phyloP scores from a whole-genome alignment of 2,797 vertebrate species.

The Austrolebias charrua region DNA sequence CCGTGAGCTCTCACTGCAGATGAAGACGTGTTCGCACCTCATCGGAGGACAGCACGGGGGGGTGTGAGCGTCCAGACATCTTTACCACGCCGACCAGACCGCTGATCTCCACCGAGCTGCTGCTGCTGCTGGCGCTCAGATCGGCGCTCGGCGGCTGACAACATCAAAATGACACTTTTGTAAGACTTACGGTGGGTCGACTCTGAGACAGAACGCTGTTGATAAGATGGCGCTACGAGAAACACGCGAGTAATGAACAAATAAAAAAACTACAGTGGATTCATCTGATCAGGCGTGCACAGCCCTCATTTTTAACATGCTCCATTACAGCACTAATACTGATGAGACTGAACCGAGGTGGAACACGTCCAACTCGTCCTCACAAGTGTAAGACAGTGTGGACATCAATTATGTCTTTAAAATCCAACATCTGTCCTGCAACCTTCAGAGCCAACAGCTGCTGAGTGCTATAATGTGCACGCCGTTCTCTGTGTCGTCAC shows the following conservation, averaged over 20 bases:
- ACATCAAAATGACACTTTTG: conserved; percentile 29
- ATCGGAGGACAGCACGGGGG: conserved; percentile 85
- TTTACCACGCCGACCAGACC: conserved; percentile 85
- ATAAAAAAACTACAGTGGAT: conserved; percentile 17
- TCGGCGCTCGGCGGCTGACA: conserved; percentile 88
- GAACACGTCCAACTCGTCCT: conserved; percentile 23
- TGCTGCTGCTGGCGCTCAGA: conserved; percentile 89
- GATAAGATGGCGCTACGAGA: conserved; percentile 19
- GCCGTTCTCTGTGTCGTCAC: not conserved
- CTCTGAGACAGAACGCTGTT: conserved; percentile 16
- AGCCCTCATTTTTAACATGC: conserved; percentile 25
- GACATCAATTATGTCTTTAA: conserved; percentile 16
- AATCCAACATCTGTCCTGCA: conserved; percentile 7
- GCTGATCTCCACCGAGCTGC: conserved; percentile 90
- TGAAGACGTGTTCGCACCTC: conserved; percentile 79
- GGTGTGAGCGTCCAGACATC: conserved; percentile 81
- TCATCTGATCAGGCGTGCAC: conserved; percentile 20
- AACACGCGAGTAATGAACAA: no score
- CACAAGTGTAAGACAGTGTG: conserved; percentile 7
- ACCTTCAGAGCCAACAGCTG: conserved; percentile 8
- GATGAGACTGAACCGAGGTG: conserved; percentile 24
- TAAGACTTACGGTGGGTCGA: conserved; percentile 13
- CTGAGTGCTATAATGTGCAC: not conserved
- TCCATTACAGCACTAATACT: conserved; percentile 17
- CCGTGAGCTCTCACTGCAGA: not conserved